Conservation (phyloP, 2,797 vertebrate genomes). For the Alosa sapidissima region DNA sequence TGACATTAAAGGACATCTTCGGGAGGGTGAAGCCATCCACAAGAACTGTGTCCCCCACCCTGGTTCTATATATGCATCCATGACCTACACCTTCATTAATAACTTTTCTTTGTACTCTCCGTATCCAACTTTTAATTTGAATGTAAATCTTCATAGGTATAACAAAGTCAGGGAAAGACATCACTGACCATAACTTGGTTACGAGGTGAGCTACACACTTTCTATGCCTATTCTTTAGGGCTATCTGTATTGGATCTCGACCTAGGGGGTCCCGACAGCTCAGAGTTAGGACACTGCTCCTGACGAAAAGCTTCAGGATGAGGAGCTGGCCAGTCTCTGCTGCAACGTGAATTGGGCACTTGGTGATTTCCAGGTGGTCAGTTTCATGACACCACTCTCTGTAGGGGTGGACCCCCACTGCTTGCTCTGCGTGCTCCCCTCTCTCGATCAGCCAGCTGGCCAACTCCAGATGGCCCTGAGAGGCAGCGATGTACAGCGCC, state of each 20-base stretch:
- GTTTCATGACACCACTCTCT: conserved; percentile 75
- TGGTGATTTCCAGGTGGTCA: conserved; percentile 67
- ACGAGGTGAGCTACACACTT: conserved; percentile 2
- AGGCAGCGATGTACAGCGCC: conserved; percentile 76
- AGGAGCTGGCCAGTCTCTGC: conserved; percentile 71
- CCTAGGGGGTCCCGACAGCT: conserved; percentile 65
- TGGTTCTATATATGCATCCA: conserved; percentile 48
- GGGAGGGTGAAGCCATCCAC: conserved; percentile 74
- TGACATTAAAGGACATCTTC: conserved; percentile 70
- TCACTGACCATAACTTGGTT: background rate
- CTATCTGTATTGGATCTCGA: conserved; percentile 67
- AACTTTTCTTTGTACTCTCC: conserved; percentile 58
- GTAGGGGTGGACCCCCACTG: conserved; percentile 72
- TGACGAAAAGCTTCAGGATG: conserved; percentile 76
- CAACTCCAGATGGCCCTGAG: conserved; percentile 71
- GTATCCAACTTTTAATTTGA: conserved; percentile 72
- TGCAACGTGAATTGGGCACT: conserved; percentile 73
- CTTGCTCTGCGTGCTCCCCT: conserved; percentile 61
- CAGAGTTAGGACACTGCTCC: conserved; percentile 64
- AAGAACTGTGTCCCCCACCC: conserved; percentile 64
- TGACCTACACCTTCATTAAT: conserved; percentile 35
- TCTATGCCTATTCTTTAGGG: conserved; percentile 61
- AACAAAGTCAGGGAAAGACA: conserved; percentile 47
- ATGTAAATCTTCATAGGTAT: conserved; percentile 63
- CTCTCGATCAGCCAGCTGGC: conserved; percentile 72